phyloP scores from a whole-genome alignment of 2,797 vertebrate species.

The Anableps anableps region DNA sequence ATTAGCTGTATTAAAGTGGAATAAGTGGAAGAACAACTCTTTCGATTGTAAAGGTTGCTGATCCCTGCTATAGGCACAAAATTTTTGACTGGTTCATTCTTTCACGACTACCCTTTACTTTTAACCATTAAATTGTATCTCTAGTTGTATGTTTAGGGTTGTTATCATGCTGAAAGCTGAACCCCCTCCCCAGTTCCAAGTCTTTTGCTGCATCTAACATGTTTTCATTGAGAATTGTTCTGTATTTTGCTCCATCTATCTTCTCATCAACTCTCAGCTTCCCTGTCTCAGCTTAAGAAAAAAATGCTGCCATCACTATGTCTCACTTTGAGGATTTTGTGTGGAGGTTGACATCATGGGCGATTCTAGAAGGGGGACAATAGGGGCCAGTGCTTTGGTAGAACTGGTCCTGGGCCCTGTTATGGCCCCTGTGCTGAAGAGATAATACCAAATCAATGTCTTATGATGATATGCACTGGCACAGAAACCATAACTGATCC shows the following conservation, averaged over 20 bases:
- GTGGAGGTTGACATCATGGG: neutral
- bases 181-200: neutral
- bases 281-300: neutral
- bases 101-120: neutral
- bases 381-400: neutral
- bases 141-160: neutral
- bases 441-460: too few species aligned
- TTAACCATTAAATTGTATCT: neutral
- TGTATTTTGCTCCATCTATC: neutral
- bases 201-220: neutral
- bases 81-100: neutral
- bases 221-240: neutral
- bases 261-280: too few species aligned
- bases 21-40: neutral
- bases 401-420: neutral
- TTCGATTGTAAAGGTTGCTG: neutral
- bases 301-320: neutral
- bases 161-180: neutral
- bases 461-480: too few species aligned
- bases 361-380: neutral
- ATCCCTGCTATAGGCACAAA: neutral
- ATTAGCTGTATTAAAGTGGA: neutral
- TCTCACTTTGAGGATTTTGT: neutral
- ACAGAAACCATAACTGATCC: too few species aligned
- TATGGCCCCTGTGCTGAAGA: too few species aligned